Base-by-base conservation (phyloP, 2,888 invertebrate genomes). In the Thymelicus sylvestris region DNA sequence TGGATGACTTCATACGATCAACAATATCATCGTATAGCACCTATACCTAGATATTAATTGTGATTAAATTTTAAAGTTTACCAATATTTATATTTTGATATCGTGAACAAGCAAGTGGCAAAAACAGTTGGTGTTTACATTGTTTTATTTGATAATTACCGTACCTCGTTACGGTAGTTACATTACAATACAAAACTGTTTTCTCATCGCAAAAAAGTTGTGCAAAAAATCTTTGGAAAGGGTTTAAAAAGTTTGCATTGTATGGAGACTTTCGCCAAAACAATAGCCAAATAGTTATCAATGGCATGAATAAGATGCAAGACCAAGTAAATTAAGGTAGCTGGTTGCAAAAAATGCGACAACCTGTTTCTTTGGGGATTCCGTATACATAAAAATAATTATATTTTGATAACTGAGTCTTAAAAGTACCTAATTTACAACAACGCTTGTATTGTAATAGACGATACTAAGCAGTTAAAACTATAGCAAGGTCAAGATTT, bases 191-290 rank as follows among this genome's bases (percentile, higher is more conserved):
- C 31, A n/a, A 24, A 41, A 39, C 31, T 55, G 52, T 55, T 44
- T 7, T 62, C 31, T 10, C 19, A 38, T 60, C 48, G 47, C 38
- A 67, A 67, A 61, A 62, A 62, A 41, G 7, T 0, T 15, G 41
- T 19, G 52, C 44, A 86, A 88, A 86, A 87, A 86, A 76, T 79
- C 70, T 75, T 41, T 76, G 78, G 79, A 90, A 91, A 87, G 91
- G 90, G 86, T 91, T 92, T 81, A 82, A 81, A 84, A 82, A 83
- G 74, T 78, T 81, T 73, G 80, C 81, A 83, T 85, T 79, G 80
- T 86, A 86, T 76, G 76, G 80, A 80, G 81, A 91, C 91, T 91
- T 92, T 92, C 90, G 80, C 87, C 74, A 66, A 78, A 83, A 92
- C 88, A 92, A 92, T 80, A 72, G 47, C 57, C 12, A 44, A 61